Evolutionary conservation across 2,113 vertebrate species (phyloP), one percentile per base, ranked within the genome.

Genomic region (Halichoeres trimaculatus): DNA sequence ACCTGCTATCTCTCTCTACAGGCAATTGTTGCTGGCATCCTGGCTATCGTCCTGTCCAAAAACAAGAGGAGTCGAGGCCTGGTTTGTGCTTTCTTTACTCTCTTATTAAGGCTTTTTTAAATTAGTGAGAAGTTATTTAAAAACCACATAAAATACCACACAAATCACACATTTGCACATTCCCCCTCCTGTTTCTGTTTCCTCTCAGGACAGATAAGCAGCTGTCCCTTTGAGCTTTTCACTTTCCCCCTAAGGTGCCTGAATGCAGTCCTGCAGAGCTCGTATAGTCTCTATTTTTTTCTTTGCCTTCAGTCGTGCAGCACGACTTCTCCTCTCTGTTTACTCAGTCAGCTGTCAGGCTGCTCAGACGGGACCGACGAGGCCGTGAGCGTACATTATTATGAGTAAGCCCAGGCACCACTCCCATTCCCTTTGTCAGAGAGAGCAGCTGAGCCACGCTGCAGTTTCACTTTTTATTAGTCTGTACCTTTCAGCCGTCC

Each of bases 1-100:
- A 1, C 57, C 24, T 41, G 55, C 78, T 23, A 64, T 66, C 10
- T 76, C 51, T 57, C 80, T 57, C 80, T 48, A 8, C 84, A 95
- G 94, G 93, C 92, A 30, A 70, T 91, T 10, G 17, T 93, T 5
- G 86, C 87, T n/a, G 96, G 96, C 24, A 92, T 96, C 23, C 74
- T 94, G 13, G 92, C 93, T 14, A 94, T 96, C 3, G 58, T 96
- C 65, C 80, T 96, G 70, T 96, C 97, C 1, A 94, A 93, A 36
- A 95, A 90, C 85, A 93, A 93, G 54, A 78, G 70, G 74, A 94
- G 82, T 1, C 68, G 59, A 38, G 13, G 84, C 10, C 89, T 97
- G 81, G 96, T 98, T 89, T 83, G 94, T 92, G 53, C 3, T 30
- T 56, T 35, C 2, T 14, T 23, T 23, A 0, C 23, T 3, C 36